Evolutionary conservation across 2,113 vertebrate genomes (phyloP).

Genomic region (Ictalurus punctatus): DNA sequence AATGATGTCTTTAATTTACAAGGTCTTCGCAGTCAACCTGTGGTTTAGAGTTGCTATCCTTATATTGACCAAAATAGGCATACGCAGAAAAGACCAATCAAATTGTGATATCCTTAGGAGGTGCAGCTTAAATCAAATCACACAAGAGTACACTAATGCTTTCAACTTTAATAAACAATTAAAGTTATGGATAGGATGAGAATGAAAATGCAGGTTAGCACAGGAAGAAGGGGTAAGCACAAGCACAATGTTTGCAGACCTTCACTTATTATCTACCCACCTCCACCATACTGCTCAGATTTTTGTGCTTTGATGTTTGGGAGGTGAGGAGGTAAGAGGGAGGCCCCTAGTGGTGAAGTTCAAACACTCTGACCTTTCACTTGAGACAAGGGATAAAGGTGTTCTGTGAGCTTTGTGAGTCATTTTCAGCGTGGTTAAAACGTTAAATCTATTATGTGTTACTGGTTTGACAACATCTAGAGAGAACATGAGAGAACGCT

Average conservation of each 20-base stretch:
- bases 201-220: slow-evolving; percentile 7
- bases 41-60: too few species aligned
- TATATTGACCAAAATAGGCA: background rate
- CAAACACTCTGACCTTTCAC: slow-evolving; percentile 73
- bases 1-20: background rate
- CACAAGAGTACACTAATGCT: too few species aligned
- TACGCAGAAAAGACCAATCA: background rate
- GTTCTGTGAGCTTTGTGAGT: slow-evolving; percentile 46
- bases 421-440: slow-evolving; percentile 28
- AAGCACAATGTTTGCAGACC: slow-evolving; percentile 12
- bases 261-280: slow-evolving; percentile 35
- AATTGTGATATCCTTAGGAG: background rate
- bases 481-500: slow-evolving; percentile 8
- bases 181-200: background rate
- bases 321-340: slow-evolving; percentile 53
- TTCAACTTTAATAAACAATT: background rate
- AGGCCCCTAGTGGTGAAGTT: slow-evolving; percentile 63
- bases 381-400: slow-evolving; percentile 55
- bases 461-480: slow-evolving; percentile 19
- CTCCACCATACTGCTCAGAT: slow-evolving; percentile 53
- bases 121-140: background rate
- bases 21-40: background rate
- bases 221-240: background rate
- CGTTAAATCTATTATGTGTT: background rate
- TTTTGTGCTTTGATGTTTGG: slow-evolving; percentile 66